Conservation (phyloP, 92 coral and sea anemone genomes). For the Siderastrea siderea region DNA sequence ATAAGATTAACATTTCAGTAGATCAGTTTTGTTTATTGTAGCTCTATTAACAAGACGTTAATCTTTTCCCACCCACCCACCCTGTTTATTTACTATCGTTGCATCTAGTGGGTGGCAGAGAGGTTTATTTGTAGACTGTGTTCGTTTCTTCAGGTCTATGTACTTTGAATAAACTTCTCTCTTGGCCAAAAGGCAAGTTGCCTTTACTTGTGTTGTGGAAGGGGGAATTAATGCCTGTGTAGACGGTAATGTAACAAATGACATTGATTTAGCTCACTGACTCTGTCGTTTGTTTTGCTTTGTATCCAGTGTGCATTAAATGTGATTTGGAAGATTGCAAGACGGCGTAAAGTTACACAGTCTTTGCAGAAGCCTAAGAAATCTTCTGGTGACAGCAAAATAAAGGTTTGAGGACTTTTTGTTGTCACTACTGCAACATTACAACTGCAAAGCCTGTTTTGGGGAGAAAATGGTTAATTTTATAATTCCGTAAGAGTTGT, state of each 20-base stretch:
- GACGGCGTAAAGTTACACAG: slow-evolving; percentile 73
- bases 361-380: slow-evolving; percentile 55
- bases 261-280: not conserved
- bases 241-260: not conserved
- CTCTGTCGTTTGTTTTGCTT: not conserved
- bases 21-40: no score
- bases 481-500: not conserved
- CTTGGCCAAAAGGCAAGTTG: no score
- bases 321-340: slow-evolving; percentile 64
- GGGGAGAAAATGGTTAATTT: not conserved
- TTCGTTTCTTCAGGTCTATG: no score
- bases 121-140: no score
- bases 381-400: slow-evolving; percentile 35
- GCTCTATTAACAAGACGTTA: no score
- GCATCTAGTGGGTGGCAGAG: not conserved
- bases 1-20: no score
- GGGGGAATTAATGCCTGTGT: not conserved
- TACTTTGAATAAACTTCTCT: no score
- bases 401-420: slow-evolving; percentile 40
- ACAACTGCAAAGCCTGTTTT: not conserved
- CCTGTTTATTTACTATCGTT: no score
- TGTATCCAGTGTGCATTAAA: slow-evolving; percentile 74
- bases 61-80: no score
- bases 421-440: not conserved
- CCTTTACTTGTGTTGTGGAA: not conserved